phyloP scores from a whole-genome alignment of 2,113 vertebrate genomes.

The Grantiella picta region DNA sequence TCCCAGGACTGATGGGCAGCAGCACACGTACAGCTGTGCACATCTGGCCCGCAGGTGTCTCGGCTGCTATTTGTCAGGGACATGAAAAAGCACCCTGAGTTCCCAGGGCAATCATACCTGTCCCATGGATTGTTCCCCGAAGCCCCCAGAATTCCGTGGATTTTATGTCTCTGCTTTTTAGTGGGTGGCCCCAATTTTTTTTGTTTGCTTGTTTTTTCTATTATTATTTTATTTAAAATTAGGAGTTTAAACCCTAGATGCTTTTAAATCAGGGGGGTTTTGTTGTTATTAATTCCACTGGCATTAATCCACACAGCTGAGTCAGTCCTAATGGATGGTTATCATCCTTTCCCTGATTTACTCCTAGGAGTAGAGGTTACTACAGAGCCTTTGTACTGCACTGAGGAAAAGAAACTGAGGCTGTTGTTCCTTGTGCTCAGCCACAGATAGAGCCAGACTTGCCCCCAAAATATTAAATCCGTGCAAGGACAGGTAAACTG shows the following conservation, averaged over 20 bases:
- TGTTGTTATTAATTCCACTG: neutral
- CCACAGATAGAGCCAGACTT: neutral
- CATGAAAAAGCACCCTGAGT: neutral
- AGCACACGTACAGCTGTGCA: slow-evolving; percentile 9
- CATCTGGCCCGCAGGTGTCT: slow-evolving; percentile 57
- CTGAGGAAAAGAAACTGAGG: neutral
- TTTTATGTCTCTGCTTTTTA: neutral
- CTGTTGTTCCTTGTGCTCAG: neutral
- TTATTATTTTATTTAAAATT: neutral
- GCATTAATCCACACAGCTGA: neutral
- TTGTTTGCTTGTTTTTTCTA: neutral
- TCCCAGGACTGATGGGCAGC: neutral
- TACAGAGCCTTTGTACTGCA: neutral
- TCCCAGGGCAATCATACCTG: neutral
- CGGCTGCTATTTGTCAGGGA: neutral
- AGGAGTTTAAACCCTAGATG: neutral
- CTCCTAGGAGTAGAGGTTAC: neutral
- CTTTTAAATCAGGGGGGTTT: neutral
- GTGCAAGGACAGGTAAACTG: neutral
- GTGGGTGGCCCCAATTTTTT: neutral
- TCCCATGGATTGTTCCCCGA: neutral
- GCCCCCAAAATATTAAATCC: neutral
- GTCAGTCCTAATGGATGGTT: neutral
- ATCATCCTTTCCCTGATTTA: neutral
- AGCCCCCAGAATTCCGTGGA: neutral